Conservation (phyloP, 2,888 invertebrate species). For the Eupsilia transversa region DNA sequence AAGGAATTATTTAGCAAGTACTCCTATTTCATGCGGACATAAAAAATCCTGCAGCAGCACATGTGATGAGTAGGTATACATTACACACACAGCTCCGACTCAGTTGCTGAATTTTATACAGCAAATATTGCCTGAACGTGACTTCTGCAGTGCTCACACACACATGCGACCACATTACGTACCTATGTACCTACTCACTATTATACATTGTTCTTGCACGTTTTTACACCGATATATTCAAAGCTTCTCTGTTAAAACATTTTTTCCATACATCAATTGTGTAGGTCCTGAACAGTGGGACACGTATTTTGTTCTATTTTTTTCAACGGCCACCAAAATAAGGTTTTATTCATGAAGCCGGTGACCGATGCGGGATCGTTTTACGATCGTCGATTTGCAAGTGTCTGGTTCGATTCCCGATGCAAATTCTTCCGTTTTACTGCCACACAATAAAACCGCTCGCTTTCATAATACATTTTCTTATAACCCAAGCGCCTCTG, state of each 20-base stretch:
- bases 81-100: constrained; percentile 75
- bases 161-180: constrained; percentile 57
- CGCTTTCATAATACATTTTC: constrained; percentile 83
- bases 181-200: constrained; percentile 28
- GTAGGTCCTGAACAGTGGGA: constrained; percentile 28
- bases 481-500: constrained; percentile 72
- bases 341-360: constrained; percentile 83
- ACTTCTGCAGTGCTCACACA: constrained; percentile 75
- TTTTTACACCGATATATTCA: constrained; percentile 50
- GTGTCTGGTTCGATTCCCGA: constrained; percentile 84
- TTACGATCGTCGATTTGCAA: constrained; percentile 86
- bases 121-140: constrained; percentile 88
- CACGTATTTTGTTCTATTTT: constrained; percentile 47
- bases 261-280: constrained; percentile 49
- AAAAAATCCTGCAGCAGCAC: constrained; percentile 63
- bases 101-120: constrained; percentile 83
- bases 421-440: constrained; percentile 84
- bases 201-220: constrained; percentile 42
- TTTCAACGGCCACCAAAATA: constrained; percentile 59
- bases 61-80: constrained; percentile 71
- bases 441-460: constrained; percentile 82
- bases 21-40: constrained; percentile 52
- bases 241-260: constrained; percentile 27
- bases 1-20: constrained; percentile 52
- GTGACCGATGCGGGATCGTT: constrained; percentile 82